Base-by-base conservation (phyloP, 37 sponge, comb jelly and placozoan species). In the Chondrilla cf. caribensis region DNA sequence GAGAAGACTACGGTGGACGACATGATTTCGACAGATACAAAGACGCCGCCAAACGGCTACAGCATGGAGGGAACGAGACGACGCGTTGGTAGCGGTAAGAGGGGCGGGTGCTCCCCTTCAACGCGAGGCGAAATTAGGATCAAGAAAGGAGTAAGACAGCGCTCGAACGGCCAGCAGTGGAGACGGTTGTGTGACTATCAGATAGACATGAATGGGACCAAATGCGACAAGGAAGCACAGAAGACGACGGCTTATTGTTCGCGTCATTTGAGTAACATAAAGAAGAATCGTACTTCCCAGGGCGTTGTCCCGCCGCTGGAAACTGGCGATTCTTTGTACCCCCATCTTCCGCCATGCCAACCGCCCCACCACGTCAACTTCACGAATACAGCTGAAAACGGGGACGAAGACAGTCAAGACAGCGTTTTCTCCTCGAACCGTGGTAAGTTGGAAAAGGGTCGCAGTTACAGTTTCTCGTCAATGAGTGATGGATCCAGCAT, bases 341-440 rank as follows among this genome's bases (percentile, higher is more conserved):
- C 51, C 11, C 51, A 47, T 11, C 51, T 6, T 14, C 51, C 51
- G 9, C 51, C 6, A 11, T 11, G 11, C 9, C 51, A 47, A 14
- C 11, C 51, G 9, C 51, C 6, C 9, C 6, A 47, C 51, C 51
- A 47, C 51, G 51, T 47, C 9, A 47, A 47, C 11, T 47, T 47
- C 51, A 14, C 51, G 6, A 47, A 11, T 47, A 6, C 51, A 6
- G 9, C 51, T 6, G 51, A 47, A 6, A 6, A 11, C 51, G 51
- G 6, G 6, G 76, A 73, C 24, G 76, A 73, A 1, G 76, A 73
- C 44, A 73, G 76, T 38, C 44, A 67, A 29, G 68, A 67, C 68
- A 67, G 68, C 29, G 35, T 67, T 18, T 67, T 33, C 68, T 29
- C 35, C 17, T 26, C 33, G 2, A 33, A 5, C 35, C 51, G 51